These are phyloP conservation scores for Saguinus imperator DNA, from an alignment of 2,113 vertebrate species.

Conservation along the genomic window DNA sequence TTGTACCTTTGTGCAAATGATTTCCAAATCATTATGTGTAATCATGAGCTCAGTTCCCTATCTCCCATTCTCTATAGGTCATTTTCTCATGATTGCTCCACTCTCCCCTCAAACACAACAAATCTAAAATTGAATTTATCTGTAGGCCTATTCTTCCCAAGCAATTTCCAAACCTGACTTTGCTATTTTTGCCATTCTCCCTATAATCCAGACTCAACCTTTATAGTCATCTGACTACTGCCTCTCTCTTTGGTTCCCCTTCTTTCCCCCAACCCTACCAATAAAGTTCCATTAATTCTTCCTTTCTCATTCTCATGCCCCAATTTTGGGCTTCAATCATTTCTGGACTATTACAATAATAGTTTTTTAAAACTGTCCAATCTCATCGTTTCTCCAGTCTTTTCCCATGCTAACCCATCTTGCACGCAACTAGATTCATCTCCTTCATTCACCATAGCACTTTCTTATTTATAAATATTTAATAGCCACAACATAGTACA, in stretches of 20 bases:
- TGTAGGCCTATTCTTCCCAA: constrained; percentile 6
- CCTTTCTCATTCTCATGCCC: constrained; percentile 11
- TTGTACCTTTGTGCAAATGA: constrained; percentile 33
- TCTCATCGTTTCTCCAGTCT: background rate
- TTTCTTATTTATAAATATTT: constrained; percentile 31
- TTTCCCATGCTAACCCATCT: background rate
- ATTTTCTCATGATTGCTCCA: constrained; percentile 1
- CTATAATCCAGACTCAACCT: background rate
- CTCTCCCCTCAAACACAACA: constrained; percentile 30
- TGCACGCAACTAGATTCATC: background rate
- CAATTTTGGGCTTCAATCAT: background rate
- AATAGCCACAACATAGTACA: background rate
- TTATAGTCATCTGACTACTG: constrained; percentile 15
- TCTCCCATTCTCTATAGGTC: background rate
- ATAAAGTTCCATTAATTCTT: constrained; percentile 39
- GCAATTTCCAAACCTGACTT: constrained; percentile 38
- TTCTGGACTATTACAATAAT: background rate
- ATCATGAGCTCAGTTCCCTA: constrained; percentile 24
- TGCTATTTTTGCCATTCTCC: constrained; percentile 22
- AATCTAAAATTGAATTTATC: constrained; percentile 22
- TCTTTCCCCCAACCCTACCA: background rate
- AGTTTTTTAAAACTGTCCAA: background rate
- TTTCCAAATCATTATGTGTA: constrained; percentile 31
- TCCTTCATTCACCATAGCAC: constrained; percentile 18
- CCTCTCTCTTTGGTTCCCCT: constrained; percentile 11